Base-by-base conservation (phyloP, 2,888 invertebrate genomes). In the Sphaerophoria rueppellii region DNA sequence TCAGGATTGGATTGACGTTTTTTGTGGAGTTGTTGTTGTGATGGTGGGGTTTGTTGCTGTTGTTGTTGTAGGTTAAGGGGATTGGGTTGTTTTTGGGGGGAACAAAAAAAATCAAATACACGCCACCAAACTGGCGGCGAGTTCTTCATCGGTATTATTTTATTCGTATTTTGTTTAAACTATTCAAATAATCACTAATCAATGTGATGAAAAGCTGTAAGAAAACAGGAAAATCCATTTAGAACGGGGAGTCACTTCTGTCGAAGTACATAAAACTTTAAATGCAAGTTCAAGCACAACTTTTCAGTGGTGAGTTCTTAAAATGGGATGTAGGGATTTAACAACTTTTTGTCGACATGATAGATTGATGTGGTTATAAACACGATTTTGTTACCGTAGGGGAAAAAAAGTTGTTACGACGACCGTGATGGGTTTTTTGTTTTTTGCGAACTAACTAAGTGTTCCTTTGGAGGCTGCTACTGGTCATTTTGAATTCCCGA, bases 231-330 rank as follows among this genome's bases (percentile, higher is more conserved):
- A 60, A 60, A 16, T 16, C 37, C 14, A 58, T 37, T 12, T 43
- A 48, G 46, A 52, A 65, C 71, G 75, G 60, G 48, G 67, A 81
- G 80, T 73, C 77, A 76, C 75, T 61, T 54, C 11, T 9, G 6
- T 50, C 50, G 40, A 14, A 11, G 9, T 40, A 40, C 1, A 9
- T 55, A 72, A 61, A 50, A 35, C 11, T 35, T 69, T 46, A 9
- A 60, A 52, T 65, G 35, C 83, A 85, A 85, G 85, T 85, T 85
- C 85, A 85, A 77, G 81, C 81, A 73, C 81, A 85, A 14, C 63
- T 52, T 71, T 61, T 12, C 46, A 2, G 50, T 37, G 24, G 34
- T 40, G 0, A 40, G 61, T 76, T 55, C 32, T 71, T 46, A n/a
- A 58, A 14, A 40, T 0, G 40, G 37, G 12, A 16, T 48, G 34